Conservation (phyloP, 2,797 vertebrate genomes). For the Hyperoplus lanceolatus region DNA sequence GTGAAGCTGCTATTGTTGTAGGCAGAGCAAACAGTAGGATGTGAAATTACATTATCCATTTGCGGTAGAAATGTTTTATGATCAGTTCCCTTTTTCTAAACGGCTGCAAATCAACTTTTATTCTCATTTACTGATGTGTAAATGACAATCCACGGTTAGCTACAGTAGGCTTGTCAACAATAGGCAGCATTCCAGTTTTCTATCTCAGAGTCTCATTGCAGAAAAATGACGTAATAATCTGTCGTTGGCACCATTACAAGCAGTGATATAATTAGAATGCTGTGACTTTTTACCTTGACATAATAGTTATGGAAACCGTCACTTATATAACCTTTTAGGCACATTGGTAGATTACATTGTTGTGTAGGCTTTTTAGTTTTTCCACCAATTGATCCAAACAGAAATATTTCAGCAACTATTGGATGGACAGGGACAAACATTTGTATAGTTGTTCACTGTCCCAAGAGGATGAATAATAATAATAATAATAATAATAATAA, state of each 20-base stretch:
- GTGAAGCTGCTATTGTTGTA: slow-evolving; percentile 29
- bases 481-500: no score
- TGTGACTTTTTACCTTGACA: slow-evolving; percentile 23
- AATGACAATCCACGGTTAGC: neutral
- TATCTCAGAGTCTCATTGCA: slow-evolving; percentile 3
- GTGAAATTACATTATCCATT: slow-evolving; percentile 24
- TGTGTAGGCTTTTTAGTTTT: neutral
- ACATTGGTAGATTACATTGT: fast-evolving
- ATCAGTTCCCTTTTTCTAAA: slow-evolving; percentile 63
- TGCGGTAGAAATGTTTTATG: slow-evolving; percentile 38
- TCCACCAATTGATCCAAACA: neutral
- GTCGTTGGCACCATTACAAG: slow-evolving; percentile 13
- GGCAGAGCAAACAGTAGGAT: slow-evolving; percentile 48
- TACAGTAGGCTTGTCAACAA: slow-evolving; percentile 10
- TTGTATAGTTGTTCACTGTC: neutral
- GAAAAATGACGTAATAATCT: slow-evolving; percentile 15
- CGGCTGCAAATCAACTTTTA: slow-evolving; percentile 52
- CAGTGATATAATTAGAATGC: slow-evolving; percentile 5
- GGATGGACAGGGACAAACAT: neutral
- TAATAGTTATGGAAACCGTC: slow-evolving; percentile 5
- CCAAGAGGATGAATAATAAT: no score
- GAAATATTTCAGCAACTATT: neutral
- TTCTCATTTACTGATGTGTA: slow-evolving; percentile 23
- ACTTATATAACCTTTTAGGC: neutral
- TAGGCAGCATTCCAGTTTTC: slow-evolving; percentile 22